These are phyloP conservation scores for Sebastes vulpes DNA, from an alignment of 2,797 vertebrate species.

Conservation along the genomic window DNA sequence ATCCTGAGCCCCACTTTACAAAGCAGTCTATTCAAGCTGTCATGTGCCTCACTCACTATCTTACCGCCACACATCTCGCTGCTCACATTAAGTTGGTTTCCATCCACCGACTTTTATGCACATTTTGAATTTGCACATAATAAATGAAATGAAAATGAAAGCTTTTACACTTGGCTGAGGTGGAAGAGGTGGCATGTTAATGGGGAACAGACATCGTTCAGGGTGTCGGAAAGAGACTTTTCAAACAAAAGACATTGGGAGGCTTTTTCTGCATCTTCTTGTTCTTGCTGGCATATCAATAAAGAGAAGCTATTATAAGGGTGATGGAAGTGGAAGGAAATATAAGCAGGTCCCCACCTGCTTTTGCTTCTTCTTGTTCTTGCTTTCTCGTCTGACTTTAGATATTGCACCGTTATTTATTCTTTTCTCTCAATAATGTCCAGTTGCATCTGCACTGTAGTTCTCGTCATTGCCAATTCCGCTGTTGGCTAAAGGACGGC, in stretches of 20 bases:
- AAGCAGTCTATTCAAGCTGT: neutral
- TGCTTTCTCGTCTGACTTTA: neutral
- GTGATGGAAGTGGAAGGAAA: slow-evolving; percentile 16
- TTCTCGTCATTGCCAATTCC: neutral
- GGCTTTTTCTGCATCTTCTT: slow-evolving; percentile 6
- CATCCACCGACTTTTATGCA: slow-evolving; percentile 15
- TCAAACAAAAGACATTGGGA: slow-evolving; percentile 5
- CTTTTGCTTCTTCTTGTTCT: neutral
- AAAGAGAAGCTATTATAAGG: slow-evolving; percentile 27
- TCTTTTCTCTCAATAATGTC: neutral
- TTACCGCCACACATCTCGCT: neutral
- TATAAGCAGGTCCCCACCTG: slow-evolving; percentile 16
- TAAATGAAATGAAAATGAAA: slow-evolving; percentile 57
- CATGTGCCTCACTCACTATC: neutral
- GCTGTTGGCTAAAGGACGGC: neutral
- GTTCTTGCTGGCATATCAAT: slow-evolving; percentile 20
- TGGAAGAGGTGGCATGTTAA: slow-evolving; percentile 47
- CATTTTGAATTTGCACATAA: slow-evolving; percentile 48
- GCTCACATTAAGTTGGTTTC: slow-evolving; percentile 30
- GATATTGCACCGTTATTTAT: neutral
- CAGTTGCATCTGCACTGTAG: neutral
- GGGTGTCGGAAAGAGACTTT: slow-evolving; percentile 19
- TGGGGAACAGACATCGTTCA: slow-evolving; percentile 20
- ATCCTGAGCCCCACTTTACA: neutral
- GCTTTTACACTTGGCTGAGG: slow-evolving; percentile 53